Percentiles rank a stretch among this genome's conserved stretches.
Evolutionary conservation across 2,888 invertebrate species (phyloP).

Genomic region (Deilephila porcellus): DNA sequence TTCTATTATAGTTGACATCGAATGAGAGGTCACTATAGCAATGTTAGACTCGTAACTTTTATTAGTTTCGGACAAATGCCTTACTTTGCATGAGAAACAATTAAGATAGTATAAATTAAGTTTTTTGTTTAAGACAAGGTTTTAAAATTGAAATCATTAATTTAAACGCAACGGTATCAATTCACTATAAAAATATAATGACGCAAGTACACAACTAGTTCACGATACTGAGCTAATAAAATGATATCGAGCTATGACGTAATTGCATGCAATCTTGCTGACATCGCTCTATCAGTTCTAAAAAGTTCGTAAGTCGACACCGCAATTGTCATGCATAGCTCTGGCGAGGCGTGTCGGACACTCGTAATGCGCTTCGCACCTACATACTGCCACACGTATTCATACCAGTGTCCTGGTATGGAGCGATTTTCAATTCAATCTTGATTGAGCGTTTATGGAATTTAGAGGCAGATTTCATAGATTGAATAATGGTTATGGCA

Average conservation of each 20-base stretch:
- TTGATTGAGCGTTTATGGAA: conserved; percentile 27
- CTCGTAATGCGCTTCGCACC: conserved; percentile 30
- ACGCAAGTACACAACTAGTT: conserved; percentile 6
- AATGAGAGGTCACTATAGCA: conserved; percentile 1
- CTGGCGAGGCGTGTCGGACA: conserved; percentile 32
- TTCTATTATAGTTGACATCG: conserved; percentile 22
- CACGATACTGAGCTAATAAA: conserved; percentile 13
- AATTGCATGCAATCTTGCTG: conserved; percentile 12
- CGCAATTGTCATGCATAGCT: conserved; percentile 44
- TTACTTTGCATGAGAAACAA: not conserved
- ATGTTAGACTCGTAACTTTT: conserved; percentile 8
- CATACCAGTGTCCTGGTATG: conserved; percentile 10
- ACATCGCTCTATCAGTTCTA: conserved; percentile 34
- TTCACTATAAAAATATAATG: not conserved
- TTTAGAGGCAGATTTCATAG: conserved; percentile 27
- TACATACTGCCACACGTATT: not conserved
- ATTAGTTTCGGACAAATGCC: conserved; percentile 2
- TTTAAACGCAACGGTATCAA: not conserved
- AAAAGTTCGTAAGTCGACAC: conserved; percentile 37
- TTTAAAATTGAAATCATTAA: not conserved
- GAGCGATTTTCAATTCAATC: conserved; percentile 28
- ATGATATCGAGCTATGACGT: conserved; percentile 7
- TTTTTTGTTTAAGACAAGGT: not conserved
- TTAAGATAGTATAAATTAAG: not conserved
- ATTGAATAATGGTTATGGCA: conserved; percentile 25